Evolutionary conservation across 2,797 vertebrate species (phyloP).

Genomic region (Semaprochilodus insignis): DNA sequence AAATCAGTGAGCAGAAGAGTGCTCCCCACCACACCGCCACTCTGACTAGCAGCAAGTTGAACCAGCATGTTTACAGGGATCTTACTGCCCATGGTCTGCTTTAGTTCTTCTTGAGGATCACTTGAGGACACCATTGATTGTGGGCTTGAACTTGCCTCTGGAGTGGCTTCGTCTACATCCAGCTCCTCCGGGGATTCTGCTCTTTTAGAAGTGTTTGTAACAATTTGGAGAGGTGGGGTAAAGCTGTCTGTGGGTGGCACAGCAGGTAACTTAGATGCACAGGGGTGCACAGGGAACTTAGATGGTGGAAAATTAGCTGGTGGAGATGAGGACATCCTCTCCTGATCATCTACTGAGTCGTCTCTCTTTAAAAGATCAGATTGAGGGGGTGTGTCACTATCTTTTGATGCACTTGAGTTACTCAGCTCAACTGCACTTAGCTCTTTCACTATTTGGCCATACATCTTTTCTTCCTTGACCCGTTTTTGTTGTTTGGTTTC

Average conservation of each 20-base stretch:
- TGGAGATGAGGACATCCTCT: constrained; percentile 82
- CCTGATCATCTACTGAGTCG: constrained; percentile 85
- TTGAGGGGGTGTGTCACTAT: constrained; percentile 77
- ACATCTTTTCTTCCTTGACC: constrained; percentile 98
- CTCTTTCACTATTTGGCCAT: constrained; percentile 95
- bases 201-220: constrained; percentile 83
- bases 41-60: constrained; percentile 81
- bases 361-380: constrained; percentile 82
- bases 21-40: constrained; percentile 76
- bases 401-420: constrained; percentile 84
- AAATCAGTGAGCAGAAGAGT: constrained; percentile 85
- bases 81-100: constrained; percentile 71
- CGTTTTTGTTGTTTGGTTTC: constrained; percentile 97
- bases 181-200: constrained; percentile 90
- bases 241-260: constrained; percentile 84
- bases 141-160: constrained; percentile 85
- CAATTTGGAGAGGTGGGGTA: constrained; percentile 85
- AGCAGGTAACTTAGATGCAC: constrained; percentile 76
- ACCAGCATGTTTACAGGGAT: constrained; percentile 84
- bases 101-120: constrained; percentile 76
- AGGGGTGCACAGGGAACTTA: constrained; percentile 75
- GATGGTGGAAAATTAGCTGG: constrained; percentile 69
- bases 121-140: constrained; percentile 81
- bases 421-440: constrained; percentile 94
- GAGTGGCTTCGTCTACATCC: constrained; percentile 87